Conservation (phyloP, 2,113 vertebrate genomes). For the Canis aureus region DNA sequence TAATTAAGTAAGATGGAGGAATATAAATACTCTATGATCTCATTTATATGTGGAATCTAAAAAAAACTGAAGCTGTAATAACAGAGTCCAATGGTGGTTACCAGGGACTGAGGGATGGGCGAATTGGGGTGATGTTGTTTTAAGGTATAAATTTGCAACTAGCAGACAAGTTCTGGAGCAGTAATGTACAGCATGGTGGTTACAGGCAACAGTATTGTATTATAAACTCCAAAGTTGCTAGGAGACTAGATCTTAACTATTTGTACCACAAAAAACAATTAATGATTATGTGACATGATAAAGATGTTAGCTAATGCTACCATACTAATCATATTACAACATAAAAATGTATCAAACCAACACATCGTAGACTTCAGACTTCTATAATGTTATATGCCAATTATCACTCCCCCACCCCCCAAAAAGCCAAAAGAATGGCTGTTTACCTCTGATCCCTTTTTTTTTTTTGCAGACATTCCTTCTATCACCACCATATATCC, state of each 20-base stretch:
- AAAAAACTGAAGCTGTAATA: not conserved
- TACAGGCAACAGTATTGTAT: not conserved
- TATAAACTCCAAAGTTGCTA: not conserved
- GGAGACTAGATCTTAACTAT: not conserved
- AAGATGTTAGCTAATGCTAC: not conserved
- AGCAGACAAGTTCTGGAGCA: not conserved
- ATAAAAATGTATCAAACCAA: not conserved
- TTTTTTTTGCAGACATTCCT: not conserved
- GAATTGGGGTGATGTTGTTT: not conserved
- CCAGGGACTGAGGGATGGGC: not conserved
- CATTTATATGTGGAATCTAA: not conserved
- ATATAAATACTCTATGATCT: not conserved
- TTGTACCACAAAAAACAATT: not conserved
- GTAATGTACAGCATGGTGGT: not conserved
- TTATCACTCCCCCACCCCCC: not conserved
- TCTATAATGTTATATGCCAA: not conserved
- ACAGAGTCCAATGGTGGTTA: not conserved
- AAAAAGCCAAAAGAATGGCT: not conserved
- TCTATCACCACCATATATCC: not conserved
- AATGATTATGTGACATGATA: not conserved
- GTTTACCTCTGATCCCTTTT: not conserved
- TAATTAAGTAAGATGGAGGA: not conserved
- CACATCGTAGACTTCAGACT: not conserved
- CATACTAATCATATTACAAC: not conserved
- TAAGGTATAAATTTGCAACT: not conserved